Evolutionary conservation across 2,888 invertebrate genomes (phyloP).

Genomic region (Acanthosepion pharaonis): DNA sequence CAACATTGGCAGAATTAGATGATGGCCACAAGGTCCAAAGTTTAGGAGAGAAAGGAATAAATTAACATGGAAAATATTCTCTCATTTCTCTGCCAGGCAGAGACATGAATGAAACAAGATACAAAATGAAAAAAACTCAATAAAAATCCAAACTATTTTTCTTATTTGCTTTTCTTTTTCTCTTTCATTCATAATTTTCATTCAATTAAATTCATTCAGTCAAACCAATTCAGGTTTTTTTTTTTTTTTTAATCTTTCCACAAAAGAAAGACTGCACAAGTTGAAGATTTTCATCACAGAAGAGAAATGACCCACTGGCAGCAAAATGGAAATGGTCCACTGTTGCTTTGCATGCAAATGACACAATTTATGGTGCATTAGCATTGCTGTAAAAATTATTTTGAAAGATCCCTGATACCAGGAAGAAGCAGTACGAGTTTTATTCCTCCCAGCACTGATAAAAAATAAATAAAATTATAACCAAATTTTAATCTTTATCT

Average conservation of each 20-base stretch:
- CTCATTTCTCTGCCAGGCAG: background rate
- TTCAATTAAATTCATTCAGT: background rate
- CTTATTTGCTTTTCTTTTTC: background rate
- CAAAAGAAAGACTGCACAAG: background rate
- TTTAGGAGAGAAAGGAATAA: background rate
- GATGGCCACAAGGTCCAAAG: background rate
- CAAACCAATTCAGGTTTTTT: no score
- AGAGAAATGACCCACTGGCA: background rate
- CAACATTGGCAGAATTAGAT: background rate
- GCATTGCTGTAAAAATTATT: background rate
- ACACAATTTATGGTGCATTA: background rate
- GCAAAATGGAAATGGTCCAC: background rate
- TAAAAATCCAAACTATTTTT: slow-evolving; percentile 33
- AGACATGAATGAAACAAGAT: background rate
- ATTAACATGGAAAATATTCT: background rate
- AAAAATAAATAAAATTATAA: background rate
- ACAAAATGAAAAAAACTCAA: slow-evolving; percentile 5
- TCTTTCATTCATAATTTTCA: background rate
- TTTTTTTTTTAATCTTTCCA: background rate
- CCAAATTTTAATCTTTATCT: background rate
- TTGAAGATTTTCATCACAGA: background rate
- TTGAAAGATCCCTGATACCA: background rate
- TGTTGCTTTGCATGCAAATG: background rate
- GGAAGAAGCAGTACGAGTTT: background rate
- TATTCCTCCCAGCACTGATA: background rate